Evolutionary conservation across 2,113 vertebrate species (phyloP), one percentile per base, ranked within the genome.

Genomic region (Lampris megalopsis): DNA sequence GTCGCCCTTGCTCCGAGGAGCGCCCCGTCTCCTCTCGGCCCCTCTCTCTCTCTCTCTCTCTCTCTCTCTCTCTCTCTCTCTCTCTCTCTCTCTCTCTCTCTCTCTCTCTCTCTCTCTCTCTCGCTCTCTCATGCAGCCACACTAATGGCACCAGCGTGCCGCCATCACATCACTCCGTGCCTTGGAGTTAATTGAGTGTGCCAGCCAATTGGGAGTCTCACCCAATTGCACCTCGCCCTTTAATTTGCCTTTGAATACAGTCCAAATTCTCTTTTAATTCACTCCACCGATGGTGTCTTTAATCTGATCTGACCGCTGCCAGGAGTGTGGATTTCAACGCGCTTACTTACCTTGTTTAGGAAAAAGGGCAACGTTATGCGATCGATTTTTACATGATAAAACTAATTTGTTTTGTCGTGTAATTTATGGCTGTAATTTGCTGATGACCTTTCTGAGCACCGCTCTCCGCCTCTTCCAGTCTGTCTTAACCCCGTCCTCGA

Each of bases 161-260:
- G 52, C 48, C 49, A 75, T 81, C 64, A 52, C 69, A 50, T 70
- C 73, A 41, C 45, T 49, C 53, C 45, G 38, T 53, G 60, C 35
- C 65, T 50, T 0, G 6, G 8, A 63, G 58, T 52, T 79, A 54
- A 79, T 40, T 57, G 68, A 70, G 62, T 73, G 58, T 42, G 63
- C 63, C 77, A 63, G 52, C 71, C 69, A 62, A 68, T 66, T 68
- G 53, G 4, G 54, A 61, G 24, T 62, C 58, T 64, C 42, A 65
- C 68, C 60, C 71, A 56, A 54, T 79, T 57, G 45, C 67, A 45
- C 59, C 35, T 24, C 4, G 8, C 11, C 5, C 40, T 71, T 73
- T 80, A 62, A 86, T 81, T 87, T 74, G 49, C 64, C 42, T 64
- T 40, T 76, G 70, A 82, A 75, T 60, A 9, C 35, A 43, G 11